Evolutionary conservation across 2,888 invertebrate genomes (phyloP).

Genomic region (Ochropleura plecta): DNA sequence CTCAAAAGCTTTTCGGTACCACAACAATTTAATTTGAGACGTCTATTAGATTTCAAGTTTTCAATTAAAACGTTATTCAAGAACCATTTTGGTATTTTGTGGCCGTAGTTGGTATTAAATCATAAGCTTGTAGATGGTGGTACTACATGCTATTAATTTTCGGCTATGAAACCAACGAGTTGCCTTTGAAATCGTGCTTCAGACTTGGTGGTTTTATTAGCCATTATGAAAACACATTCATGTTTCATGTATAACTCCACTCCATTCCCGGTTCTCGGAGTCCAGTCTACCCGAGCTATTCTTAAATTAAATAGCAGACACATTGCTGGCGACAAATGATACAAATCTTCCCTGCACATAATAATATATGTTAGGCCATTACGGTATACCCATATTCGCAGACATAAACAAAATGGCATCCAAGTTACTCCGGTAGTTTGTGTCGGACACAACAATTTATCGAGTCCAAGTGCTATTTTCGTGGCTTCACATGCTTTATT

Average conservation of each 20-base stretch:
- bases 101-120: conserved; percentile 60
- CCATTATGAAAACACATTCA: not conserved
- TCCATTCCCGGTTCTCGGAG: not conserved
- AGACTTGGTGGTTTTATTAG: not conserved
- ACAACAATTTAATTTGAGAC: conserved; percentile 58
- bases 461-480: conserved; percentile 52
- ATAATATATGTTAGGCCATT: conserved; percentile 48
- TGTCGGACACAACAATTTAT: conserved; percentile 58
- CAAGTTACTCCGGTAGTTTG: conserved; percentile 54
- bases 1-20: conserved; percentile 21
- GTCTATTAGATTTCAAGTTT: conserved; percentile 52
- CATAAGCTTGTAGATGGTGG: conserved; percentile 55
- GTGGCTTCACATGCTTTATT: conserved; percentile 53
- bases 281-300: not conserved
- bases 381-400: conserved; percentile 51
- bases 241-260: not conserved
- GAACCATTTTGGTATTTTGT: conserved; percentile 63
- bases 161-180: conserved; percentile 50
- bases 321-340: conserved; percentile 38
- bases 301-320: conserved; percentile 39
- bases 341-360: conserved; percentile 42
- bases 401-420: conserved; percentile 57
- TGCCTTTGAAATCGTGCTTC: conserved; percentile 19
- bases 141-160: conserved; percentile 54
- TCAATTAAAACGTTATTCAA: conserved; percentile 64